Percentiles rank a stretch among this genome's conserved stretches.
Conservation (phyloP, 1,140 invertebrate genomes). For the Ips typographus region DNA sequence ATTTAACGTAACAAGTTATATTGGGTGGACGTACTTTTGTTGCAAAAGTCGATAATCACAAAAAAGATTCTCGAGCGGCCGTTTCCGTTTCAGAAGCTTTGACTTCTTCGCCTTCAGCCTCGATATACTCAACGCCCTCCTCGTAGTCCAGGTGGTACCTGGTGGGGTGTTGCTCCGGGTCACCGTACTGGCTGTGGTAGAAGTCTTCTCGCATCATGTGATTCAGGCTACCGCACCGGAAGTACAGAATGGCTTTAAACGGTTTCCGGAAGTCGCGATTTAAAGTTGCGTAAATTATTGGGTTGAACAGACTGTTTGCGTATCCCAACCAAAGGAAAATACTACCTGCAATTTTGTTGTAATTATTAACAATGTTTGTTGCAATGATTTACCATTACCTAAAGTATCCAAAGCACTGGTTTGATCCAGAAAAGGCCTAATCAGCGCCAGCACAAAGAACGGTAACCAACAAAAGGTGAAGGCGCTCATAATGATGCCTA, state of each 20-base stretch:
- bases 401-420: slow-evolving; percentile 63
- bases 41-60: slow-evolving; percentile 54
- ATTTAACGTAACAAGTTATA: background rate
- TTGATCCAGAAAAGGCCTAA: slow-evolving; percentile 80
- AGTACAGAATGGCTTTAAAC: slow-evolving; percentile 87
- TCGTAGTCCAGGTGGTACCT: slow-evolving; percentile 55
- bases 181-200: slow-evolving; percentile 88
- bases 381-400: background rate
- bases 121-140: slow-evolving; percentile 63
- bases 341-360: slow-evolving; percentile 22
- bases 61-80: slow-evolving; percentile 56
- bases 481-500: slow-evolving; percentile 97
- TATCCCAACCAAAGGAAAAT: slow-evolving; percentile 93
- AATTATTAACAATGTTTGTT: background rate
- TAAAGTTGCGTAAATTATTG: slow-evolving; percentile 89
- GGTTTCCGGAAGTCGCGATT: slow-evolving; percentile 91
- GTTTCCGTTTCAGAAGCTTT: slow-evolving; percentile 56
- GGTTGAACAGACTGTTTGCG: slow-evolving; percentile 89
- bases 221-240: slow-evolving; percentile 83
- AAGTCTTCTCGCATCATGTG: slow-evolving; percentile 91
- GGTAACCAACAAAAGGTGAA: slow-evolving; percentile 97
- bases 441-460: slow-evolving; percentile 90
- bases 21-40: background rate
- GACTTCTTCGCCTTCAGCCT: slow-evolving; percentile 58
- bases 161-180: slow-evolving; percentile 61